These are phyloP conservation scores for Nasua narica DNA, from an alignment of 2,797 vertebrate genomes.

Conservation along the genomic window DNA sequence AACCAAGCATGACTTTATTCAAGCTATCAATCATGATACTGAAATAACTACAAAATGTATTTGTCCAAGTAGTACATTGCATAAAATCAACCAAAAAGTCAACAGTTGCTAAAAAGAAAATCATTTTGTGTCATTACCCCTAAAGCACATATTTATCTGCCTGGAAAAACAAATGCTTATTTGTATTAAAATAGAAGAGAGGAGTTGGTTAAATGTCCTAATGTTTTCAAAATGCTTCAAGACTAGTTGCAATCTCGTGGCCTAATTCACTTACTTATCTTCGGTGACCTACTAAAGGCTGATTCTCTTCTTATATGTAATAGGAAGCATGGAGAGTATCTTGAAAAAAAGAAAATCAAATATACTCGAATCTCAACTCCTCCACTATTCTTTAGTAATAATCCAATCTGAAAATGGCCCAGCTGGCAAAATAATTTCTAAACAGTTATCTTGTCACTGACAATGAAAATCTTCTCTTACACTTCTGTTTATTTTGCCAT, in stretches of 20 bases:
- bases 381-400: background rate
- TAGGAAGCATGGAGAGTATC: background rate
- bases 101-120: slow-evolving; percentile 34
- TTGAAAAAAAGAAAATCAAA: background rate
- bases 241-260: background rate
- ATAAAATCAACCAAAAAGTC: slow-evolving; percentile 25
- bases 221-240: background rate
- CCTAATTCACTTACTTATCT: background rate
- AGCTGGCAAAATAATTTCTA: slow-evolving; percentile 30
- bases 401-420: slow-evolving; percentile 15
- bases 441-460: background rate
- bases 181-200: background rate
- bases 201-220: background rate
- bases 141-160: background rate
- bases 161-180: background rate
- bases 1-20: background rate
- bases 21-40: background rate
- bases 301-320: background rate
- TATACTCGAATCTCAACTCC: background rate
- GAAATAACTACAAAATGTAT: background rate
- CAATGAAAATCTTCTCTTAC: background rate
- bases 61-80: background rate
- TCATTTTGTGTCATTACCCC: background rate
- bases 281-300: background rate
- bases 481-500: background rate